A percentile compares a stretch with the other conserved stretches of the same genome.
These are phyloP conservation scores for Lepus townsendii DNA, from an alignment of 2,797 vertebrate species.

Conservation along the genomic window DNA sequence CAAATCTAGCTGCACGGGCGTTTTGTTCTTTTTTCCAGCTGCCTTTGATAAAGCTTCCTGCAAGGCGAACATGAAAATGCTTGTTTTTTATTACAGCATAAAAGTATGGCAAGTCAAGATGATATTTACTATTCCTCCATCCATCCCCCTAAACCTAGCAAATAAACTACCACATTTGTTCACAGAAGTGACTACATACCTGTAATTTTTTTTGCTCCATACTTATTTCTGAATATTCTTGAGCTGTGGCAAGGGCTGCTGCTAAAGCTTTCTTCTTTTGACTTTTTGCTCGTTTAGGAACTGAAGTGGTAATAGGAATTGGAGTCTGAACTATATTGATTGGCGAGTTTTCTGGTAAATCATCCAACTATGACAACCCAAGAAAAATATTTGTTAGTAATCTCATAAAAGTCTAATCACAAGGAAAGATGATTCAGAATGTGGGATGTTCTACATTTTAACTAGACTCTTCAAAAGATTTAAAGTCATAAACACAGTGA, in stretches of 20 bases:
- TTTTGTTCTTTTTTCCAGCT: slow-evolving; percentile 98
- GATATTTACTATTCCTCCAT: neutral
- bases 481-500: neutral
- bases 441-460: neutral
- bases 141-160: neutral
- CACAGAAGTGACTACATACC: slow-evolving; percentile 85
- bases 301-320: slow-evolving; percentile 98
- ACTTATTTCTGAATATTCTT: slow-evolving; percentile 99
- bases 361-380: slow-evolving; percentile 92
- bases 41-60: slow-evolving; percentile 98
- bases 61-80: slow-evolving; percentile 18
- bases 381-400: slow-evolving; percentile 58
- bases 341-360: slow-evolving; percentile 97
- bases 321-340: slow-evolving; percentile 99
- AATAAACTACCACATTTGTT: neutral
- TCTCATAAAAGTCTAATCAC: neutral
- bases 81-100: neutral
- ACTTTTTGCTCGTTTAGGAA: slow-evolving; percentile 98
- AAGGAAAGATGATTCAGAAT: slow-evolving; percentile 13
- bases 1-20: slow-evolving; percentile 96
- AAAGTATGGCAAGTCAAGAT: neutral
- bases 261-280: slow-evolving; percentile 99
- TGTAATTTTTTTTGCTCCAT: slow-evolving; percentile 99
- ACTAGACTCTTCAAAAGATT: neutral
- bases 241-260: slow-evolving; percentile 97